Evolutionary conservation across 2,113 vertebrate species (phyloP).

Genomic region (Calypte anna): DNA sequence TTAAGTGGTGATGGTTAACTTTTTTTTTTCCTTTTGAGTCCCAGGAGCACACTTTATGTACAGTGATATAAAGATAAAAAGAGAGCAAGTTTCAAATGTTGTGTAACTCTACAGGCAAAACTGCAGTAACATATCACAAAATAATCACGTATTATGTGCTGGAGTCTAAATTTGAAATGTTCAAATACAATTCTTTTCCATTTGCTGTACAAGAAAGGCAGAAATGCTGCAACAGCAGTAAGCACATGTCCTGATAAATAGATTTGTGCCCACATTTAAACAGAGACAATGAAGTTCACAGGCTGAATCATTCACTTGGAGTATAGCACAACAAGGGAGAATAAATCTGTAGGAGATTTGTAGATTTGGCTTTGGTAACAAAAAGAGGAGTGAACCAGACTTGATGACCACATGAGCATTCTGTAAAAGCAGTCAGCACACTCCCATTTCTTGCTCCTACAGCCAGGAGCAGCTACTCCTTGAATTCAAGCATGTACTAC

Average conservation of each 20-base stretch:
- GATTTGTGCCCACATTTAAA: background rate
- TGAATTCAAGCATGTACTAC: background rate
- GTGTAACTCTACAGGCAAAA: background rate
- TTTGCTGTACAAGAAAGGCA: background rate
- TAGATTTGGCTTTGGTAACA: background rate
- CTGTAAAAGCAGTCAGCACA: background rate
- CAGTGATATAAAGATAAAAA: background rate
- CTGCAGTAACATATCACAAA: background rate
- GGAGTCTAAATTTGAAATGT: background rate
- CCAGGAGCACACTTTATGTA: background rate
- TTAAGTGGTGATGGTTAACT: background rate
- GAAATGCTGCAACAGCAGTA: slow-evolving; percentile 12
- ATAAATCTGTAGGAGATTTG: slow-evolving; percentile 13
- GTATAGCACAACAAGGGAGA: background rate
- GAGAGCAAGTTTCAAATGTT: background rate
- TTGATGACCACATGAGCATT: background rate
- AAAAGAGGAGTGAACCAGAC: background rate
- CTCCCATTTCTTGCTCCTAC: background rate
- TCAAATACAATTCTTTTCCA: background rate
- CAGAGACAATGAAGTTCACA: background rate
- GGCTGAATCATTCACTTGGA: background rate
- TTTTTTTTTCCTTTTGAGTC: background rate
- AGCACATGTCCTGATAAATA: background rate
- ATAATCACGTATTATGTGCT: background rate
- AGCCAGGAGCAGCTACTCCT: background rate